These are phyloP conservation scores for Gortyna flavago DNA, from an alignment of 2,888 invertebrate genomes.

Conservation along the genomic window DNA sequence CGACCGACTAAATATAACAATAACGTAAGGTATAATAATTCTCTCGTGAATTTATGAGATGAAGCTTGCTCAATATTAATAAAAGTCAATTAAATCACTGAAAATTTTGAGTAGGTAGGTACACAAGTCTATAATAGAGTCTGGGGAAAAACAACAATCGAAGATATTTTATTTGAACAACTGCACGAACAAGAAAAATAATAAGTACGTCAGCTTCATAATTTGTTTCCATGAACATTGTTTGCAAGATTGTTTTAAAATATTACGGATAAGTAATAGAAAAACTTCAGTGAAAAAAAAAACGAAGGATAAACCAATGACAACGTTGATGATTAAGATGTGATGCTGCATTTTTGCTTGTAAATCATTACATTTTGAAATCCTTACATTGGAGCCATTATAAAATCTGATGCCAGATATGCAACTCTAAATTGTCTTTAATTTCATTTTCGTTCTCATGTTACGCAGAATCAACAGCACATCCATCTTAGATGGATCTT, in stretches of 20 bases:
- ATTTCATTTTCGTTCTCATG: background rate
- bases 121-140: background rate
- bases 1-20: background rate
- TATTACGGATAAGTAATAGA: background rate
- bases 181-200: slow-evolving; percentile 31
- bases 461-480: background rate
- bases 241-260: slow-evolving; percentile 17
- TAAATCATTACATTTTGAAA: background rate
- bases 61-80: slow-evolving; percentile 7
- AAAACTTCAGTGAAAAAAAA: slow-evolving; percentile 5
- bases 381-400: background rate
- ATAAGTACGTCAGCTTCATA: slow-evolving; percentile 33
- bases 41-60: slow-evolving; percentile 10
- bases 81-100: slow-evolving; percentile 24
- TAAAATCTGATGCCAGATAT: background rate
- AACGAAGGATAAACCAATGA: background rate
- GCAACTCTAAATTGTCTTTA: background rate
- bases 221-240: slow-evolving; percentile 25
- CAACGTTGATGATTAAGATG: background rate
- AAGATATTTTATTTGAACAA: slow-evolving; percentile 60
- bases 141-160: slow-evolving; percentile 29
- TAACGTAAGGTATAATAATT: background rate
- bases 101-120: background rate
- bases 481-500: too few species aligned
- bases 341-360: background rate